These are phyloP conservation scores for Dicaeum eximium DNA, from an alignment of 2,113 vertebrate genomes.

Conservation along the genomic window DNA sequence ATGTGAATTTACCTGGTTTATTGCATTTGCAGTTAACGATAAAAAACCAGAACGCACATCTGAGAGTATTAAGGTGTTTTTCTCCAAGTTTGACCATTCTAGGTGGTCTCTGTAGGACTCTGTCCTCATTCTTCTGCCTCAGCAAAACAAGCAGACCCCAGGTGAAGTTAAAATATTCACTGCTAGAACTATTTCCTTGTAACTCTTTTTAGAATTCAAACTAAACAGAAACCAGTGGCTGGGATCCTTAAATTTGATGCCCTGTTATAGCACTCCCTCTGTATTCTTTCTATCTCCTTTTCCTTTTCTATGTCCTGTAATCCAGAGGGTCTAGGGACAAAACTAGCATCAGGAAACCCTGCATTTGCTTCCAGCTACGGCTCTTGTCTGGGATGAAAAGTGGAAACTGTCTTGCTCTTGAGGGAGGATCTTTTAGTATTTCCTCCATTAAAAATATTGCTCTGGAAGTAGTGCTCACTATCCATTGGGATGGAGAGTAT, in stretches of 20 bases:
- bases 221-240: not conserved
- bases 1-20: not conserved
- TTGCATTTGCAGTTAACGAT: not conserved
- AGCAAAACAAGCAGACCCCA: not conserved
- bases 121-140: not conserved
- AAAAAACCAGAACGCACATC: not conserved
- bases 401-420: not conserved
- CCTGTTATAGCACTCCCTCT: not conserved
- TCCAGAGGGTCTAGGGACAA: not conserved
- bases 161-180: not conserved
- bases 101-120: not conserved
- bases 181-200: not conserved
- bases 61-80: not conserved
- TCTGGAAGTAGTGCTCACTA: not conserved
- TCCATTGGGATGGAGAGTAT: not conserved
- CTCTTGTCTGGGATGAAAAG: not conserved
- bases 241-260: not conserved
- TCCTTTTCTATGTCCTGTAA: not conserved
- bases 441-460: not conserved
- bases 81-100: not conserved
- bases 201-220: not conserved
- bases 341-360: not conserved
- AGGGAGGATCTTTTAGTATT: not conserved
- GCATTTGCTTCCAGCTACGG: not conserved
- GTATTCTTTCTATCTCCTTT: not conserved